A percentile compares a stretch with the other conserved stretches of the same genome.
phyloP scores from a whole-genome alignment of 2,888 invertebrate species.

The Ochlodes sylvanus region DNA sequence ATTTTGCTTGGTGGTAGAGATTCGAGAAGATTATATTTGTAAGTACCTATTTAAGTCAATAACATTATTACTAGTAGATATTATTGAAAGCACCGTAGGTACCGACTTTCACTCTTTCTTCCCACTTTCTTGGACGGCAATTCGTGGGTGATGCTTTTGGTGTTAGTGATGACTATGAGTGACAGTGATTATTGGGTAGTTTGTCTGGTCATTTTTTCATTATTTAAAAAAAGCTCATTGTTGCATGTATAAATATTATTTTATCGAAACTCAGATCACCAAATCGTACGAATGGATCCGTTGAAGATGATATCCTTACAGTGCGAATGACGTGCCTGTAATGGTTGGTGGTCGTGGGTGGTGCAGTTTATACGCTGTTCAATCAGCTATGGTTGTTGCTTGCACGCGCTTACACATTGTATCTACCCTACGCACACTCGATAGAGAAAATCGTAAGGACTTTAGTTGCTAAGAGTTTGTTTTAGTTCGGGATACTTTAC shows the following conservation, averaged over 20 bases:
- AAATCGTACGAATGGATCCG: neutral
- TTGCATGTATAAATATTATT: neutral
- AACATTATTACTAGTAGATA: too few relatives aligned
- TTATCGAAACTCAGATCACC: neutral
- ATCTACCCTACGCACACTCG: conserved; percentile 6
- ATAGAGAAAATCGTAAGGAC: neutral
- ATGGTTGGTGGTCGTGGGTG: conserved; percentile 60
- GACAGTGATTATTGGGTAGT: neutral
- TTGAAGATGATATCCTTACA: conserved; percentile 37
- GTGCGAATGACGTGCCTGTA: conserved; percentile 59
- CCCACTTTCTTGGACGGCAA: too few relatives aligned
- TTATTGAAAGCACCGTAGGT: too few relatives aligned
- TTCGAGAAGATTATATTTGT: too few relatives aligned
- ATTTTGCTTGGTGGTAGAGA: too few relatives aligned
- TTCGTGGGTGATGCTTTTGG: too few relatives aligned
- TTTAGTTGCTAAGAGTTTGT: neutral
- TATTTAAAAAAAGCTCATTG: neutral
- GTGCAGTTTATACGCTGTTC: conserved; percentile 69
- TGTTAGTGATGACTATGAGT: too few relatives aligned
- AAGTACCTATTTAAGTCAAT: too few relatives aligned
- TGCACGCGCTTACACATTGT: conserved; percentile 68
- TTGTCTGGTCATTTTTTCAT: too few relatives aligned
- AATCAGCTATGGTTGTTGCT: conserved; percentile 73
- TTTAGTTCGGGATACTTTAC: too few relatives aligned
- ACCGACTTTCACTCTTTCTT: too few relatives aligned